Evolutionary conservation across 2,113 vertebrate species (phyloP).

Genomic region (Neomonachus schauinslandi): DNA sequence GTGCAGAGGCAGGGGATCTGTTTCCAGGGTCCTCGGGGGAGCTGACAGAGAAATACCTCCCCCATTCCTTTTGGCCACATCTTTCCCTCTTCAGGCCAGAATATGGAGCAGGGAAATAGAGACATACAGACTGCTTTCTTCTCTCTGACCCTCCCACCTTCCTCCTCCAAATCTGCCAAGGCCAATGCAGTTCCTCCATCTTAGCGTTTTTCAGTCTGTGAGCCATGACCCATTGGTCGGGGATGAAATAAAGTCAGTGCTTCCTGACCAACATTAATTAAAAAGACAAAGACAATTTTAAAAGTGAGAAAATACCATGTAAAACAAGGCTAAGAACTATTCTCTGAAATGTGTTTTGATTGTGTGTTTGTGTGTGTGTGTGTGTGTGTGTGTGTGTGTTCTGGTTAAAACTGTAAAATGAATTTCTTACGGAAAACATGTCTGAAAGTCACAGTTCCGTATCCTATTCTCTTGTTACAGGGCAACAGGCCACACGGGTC

Average conservation of each 20-base stretch:
- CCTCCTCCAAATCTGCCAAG: not conserved
- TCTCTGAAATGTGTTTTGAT: not conserved
- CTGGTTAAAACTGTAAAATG: not conserved
- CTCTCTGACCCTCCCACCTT: not conserved
- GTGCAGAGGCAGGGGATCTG: not conserved
- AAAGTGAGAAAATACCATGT: not conserved
- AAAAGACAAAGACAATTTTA: not conserved
- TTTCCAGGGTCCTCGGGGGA: not conserved
- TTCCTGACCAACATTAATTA: not conserved
- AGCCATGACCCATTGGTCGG: not conserved
- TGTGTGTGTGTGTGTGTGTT: not conserved
- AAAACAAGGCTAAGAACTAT: not conserved
- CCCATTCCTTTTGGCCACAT: no score
- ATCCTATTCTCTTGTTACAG: rapidly evolving
- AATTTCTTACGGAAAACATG: not conserved
- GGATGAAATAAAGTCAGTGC: not conserved
- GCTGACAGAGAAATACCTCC: not conserved
- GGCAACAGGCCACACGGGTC: rapidly evolving
- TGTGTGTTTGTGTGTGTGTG: no score
- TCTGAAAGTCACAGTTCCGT: not conserved
- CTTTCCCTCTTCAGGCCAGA: not conserved
- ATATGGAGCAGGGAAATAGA: not conserved
- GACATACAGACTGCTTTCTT: not conserved
- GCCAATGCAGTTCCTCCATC: not conserved
- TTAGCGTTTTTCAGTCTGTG: not conserved